phyloP scores from a whole-genome alignment of 2,797 vertebrate genomes.

The Platyrinchus mystaceus region DNA sequence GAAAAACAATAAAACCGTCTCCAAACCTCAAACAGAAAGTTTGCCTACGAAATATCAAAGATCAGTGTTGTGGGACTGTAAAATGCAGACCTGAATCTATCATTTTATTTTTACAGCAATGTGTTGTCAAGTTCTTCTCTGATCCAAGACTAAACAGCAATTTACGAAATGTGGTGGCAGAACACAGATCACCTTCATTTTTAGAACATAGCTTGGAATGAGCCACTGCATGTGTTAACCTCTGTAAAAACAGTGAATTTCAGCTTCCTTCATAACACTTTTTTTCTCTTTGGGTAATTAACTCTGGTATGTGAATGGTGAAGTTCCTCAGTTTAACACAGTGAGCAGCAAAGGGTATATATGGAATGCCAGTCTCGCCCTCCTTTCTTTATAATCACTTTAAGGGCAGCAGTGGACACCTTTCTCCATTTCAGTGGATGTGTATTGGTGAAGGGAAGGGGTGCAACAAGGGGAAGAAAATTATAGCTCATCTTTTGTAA shows the following conservation, averaged over 20 bases:
- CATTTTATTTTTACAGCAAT: constrained; percentile 10
- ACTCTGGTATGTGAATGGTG: fast-evolving
- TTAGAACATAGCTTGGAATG: background rate
- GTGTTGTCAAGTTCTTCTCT: background rate
- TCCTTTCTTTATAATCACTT: background rate
- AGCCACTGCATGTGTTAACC: background rate
- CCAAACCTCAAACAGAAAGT: constrained; percentile 7
- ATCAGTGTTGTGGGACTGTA: background rate
- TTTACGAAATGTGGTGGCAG: constrained; percentile 4
- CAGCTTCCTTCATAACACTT: background rate
- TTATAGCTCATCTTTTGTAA: background rate
- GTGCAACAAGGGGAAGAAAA: background rate
- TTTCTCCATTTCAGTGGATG: background rate
- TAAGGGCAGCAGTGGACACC: background rate
- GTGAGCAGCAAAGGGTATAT: background rate
- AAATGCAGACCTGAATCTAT: constrained; percentile 27
- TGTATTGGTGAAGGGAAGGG: background rate
- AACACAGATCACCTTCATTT: constrained; percentile 7
- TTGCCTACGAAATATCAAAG: constrained; percentile 40
- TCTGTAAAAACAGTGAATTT: background rate
- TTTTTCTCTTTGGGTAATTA: background rate
- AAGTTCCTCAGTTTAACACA: background rate
- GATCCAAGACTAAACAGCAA: background rate
- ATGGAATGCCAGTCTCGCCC: background rate
- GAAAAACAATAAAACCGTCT: background rate